Evolutionary conservation across 2,797 vertebrate genomes (phyloP), one percentile per base, ranked within the genome.

Genomic region (Etheostoma nigrum): DNA sequence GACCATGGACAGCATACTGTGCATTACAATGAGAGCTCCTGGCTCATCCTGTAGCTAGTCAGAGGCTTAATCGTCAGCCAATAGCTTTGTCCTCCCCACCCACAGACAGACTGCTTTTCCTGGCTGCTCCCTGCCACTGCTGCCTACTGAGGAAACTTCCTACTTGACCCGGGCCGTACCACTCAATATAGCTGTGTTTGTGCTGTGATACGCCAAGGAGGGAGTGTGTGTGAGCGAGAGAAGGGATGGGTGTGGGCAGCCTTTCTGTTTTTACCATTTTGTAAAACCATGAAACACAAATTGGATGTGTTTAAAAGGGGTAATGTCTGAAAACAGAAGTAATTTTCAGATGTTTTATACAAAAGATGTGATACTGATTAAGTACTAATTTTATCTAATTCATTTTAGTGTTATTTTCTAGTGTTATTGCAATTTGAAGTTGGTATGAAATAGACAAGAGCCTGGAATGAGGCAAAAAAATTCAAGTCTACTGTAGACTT

Each of bases 1-100:
- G 87, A 91, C 83, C 76, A 67, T 64, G 77, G 81, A 72, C 36
- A 4, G 79, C 92, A 93, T 94, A 92, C 91, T 92, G 89, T 90
- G 91, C 90, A 91, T 93, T 77, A 85, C 90, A 85, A 64, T 2
- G 21, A 81, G 85, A 91, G 87, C 84, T 70, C 79, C 66, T 83
- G 82, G 88, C 84, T 87, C 80, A 75, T 71, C 59, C 70, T 44
- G 72, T 1, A 64, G 72, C 74, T 74, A 60, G 81, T 75, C 68
- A 16, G 67, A 67, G 42, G 42, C 64, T 61, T 78, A 68, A 79
- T 68, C 33, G 1, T 48, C 55, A 70, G 75, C 84, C 81, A 86
- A 19, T 54, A 63, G 59, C 75, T 76, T 82, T 84, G 84, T 86
- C 83, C 76, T 74, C 65, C 33, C 66, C 76, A 74, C 70, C 69